Base-by-base conservation (phyloP, 2,113 vertebrate genomes). In the Larimichthys crocea region DNA sequence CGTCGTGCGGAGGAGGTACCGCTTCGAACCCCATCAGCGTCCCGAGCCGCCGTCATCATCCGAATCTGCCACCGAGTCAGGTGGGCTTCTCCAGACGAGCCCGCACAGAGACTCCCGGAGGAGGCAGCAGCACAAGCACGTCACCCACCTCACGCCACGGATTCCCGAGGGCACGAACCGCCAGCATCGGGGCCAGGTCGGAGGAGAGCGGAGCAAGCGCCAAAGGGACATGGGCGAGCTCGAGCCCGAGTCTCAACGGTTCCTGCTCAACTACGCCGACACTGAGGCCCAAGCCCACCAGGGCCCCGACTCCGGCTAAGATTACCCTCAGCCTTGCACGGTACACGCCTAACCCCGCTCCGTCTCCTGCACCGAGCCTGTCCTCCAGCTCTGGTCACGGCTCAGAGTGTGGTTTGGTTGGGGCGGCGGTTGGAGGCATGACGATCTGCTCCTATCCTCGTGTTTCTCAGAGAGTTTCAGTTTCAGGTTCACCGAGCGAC, bases 1-100 rank as follows among this genome's bases (percentile, higher is more conserved):
- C 94, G 0, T 93, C 92, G 0, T 94, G 94, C 5, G 95, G 95
- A 9, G 95, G 95, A 1, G 94, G 94, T 8, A 96, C 94, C 0
- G 94, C 94, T 68, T 96, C 96, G 20, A 95, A 96, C 55, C 96
- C 96, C 64, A 96, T 95, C 86, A 96, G 89, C 10, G 95, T 95
- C 53, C 95, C 93, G 0, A 90, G 91, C 24, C 93, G 93, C 0
- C 92, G 85, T 0, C 94, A 94, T 90, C 93, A 92, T 66, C 95
- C 92, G 1, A 91, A 92, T 77, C 83, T 92, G 46, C 94, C 91
- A 0, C 92, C 94, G 0, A 84, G 93, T 71, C 95, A 96, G 85
- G 93, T 87, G 71, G 92, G 96, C 68, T 94, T 96, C 74, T 90
- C 94, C 17, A 93, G 95, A 26, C 90, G 95, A n/a, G 94, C 96